Evolutionary conservation across 2,888 invertebrate genomes (phyloP).

Genomic region (Hypomecis atomaria): DNA sequence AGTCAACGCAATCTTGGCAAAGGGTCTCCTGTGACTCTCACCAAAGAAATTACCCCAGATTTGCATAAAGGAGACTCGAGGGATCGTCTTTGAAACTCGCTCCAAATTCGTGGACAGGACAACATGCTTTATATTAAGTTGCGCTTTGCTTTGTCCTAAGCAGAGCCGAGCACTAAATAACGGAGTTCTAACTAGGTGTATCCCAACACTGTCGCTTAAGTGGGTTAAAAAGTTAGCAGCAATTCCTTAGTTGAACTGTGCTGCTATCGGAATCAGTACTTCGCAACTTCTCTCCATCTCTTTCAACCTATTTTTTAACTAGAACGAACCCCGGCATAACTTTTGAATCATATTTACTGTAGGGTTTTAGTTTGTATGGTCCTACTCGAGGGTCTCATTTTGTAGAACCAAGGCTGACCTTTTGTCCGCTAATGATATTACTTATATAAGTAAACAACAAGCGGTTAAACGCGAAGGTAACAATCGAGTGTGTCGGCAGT

Average conservation of each 20-base stretch:
- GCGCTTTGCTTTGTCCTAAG: constrained; percentile 65
- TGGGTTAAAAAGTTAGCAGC: constrained; percentile 40
- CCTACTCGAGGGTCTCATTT: constrained; percentile 1
- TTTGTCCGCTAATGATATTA: constrained; percentile 23
- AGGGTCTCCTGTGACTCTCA: constrained; percentile 74
- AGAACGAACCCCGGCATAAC: constrained; percentile 12
- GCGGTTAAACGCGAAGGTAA: constrained; percentile 42
- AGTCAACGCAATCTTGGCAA: constrained; percentile 75
- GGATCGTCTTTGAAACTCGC: constrained; percentile 76
- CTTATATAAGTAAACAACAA: constrained; percentile 21
- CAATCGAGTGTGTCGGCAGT: constrained; percentile 57
- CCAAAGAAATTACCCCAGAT: constrained; percentile 79
- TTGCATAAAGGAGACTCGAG: constrained; percentile 80
- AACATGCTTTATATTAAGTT: constrained; percentile 76
- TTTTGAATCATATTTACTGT: neutral
- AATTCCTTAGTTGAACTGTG: constrained; percentile 33
- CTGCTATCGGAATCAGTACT: constrained; percentile 32
- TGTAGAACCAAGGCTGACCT: constrained; percentile 1
- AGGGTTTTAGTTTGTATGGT: neutral
- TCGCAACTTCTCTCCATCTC: constrained; percentile 21
- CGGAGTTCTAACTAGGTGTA: constrained; percentile 52
- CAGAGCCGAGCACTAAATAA: constrained; percentile 58
- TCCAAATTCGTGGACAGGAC: constrained; percentile 73
- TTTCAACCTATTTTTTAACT: constrained; percentile 29
- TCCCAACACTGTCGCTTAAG: constrained; percentile 35